Base-by-base conservation (phyloP, 2,797 vertebrate species). In the Xenops minutus region DNA sequence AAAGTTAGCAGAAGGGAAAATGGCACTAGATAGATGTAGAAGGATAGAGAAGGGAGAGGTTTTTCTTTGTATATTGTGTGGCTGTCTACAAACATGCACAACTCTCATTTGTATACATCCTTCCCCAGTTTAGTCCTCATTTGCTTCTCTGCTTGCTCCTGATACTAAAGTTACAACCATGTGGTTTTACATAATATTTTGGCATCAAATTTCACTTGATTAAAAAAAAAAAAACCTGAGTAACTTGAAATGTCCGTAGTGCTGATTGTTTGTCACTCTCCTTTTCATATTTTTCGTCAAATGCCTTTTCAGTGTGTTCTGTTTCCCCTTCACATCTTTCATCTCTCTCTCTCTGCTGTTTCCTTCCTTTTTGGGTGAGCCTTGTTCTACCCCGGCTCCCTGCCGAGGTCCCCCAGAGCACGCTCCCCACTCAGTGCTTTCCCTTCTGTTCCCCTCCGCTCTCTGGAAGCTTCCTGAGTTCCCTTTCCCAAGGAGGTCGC, bases 151-250 rank as follows among this genome's bases (percentile, higher is more conserved):
- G 69, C 74, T 80, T 88, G 69, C 54, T 87, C 58, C 43, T 56
- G 55, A 77, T 69, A 79, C 56, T 77, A 18, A 69, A 92, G 71
- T 39, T 74, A 59, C 41, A 77, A 89, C 51, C 30, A 4, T 21
- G 63, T 82, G 54, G 12, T 85, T 95, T 92, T 92, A 67, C 83
- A 41, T 51, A 85, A 5, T 93, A 82, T 79, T 94, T 93, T 96
- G 71, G 85, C 85, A 71, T 84, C 17, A 58, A 71, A 82, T 58
- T 68, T 73, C 37, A 73, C 75, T 95, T 86, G 63, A 95, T 95
- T 92, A 91, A 95, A 96, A 94, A 92, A 95, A 96, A 94, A 92
- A 68, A 12, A 9, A 14, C 1, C 63, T 16, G 4, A 87, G 30
- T 27, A 62, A 93, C 37, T 68, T 59, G 29, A 77, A 91, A 83